Conservation (phyloP, 64 coral and sea anemone genomes). For the Montipora efflorescens region DNA sequence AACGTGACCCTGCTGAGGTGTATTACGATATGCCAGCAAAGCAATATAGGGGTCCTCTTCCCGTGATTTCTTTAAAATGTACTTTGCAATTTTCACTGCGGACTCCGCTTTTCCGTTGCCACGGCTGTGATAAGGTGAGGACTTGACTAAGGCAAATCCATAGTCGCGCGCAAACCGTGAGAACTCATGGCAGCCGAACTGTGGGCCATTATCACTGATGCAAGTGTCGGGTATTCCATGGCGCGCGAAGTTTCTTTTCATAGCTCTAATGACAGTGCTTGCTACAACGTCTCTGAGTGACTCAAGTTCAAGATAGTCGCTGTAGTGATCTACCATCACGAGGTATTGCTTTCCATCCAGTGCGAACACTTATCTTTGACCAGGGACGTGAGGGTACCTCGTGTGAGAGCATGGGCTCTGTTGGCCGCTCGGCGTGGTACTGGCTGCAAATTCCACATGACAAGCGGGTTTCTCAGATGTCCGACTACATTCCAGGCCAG, state of each 20-base stretch:
- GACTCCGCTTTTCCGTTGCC: neutral
- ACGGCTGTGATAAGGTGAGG: too few relatives aligned
- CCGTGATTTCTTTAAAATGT: constrained; percentile 59
- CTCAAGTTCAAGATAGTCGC: constrained; percentile 32
- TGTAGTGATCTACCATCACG: constrained; percentile 38
- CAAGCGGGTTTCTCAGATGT: constrained; percentile 41
- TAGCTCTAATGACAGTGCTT: constrained; percentile 14
- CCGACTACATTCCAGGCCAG: constrained; percentile 58
- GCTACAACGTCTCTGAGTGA: neutral
- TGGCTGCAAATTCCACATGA: constrained; percentile 60
- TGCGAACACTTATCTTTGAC: constrained; percentile 39
- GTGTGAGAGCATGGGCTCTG: constrained; percentile 51
- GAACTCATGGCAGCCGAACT: constrained; percentile 48
- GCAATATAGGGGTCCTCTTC: constrained; percentile 52
- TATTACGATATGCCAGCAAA: constrained; percentile 52
- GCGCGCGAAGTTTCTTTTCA: constrained; percentile 44
- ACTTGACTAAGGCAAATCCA: neutral
- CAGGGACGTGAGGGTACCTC: constrained; percentile 35
- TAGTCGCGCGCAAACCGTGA: constrained; percentile 50
- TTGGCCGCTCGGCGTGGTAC: constrained; percentile 36
- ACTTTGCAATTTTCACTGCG: constrained; percentile 33
- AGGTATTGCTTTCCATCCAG: constrained; percentile 2
- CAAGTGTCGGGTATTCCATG: constrained; percentile 49
- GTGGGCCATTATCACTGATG: constrained; percentile 67
- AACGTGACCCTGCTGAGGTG: constrained; percentile 32